phyloP scores from a whole-genome alignment of 2,113 vertebrate species.

The Ondatra zibethicus region DNA sequence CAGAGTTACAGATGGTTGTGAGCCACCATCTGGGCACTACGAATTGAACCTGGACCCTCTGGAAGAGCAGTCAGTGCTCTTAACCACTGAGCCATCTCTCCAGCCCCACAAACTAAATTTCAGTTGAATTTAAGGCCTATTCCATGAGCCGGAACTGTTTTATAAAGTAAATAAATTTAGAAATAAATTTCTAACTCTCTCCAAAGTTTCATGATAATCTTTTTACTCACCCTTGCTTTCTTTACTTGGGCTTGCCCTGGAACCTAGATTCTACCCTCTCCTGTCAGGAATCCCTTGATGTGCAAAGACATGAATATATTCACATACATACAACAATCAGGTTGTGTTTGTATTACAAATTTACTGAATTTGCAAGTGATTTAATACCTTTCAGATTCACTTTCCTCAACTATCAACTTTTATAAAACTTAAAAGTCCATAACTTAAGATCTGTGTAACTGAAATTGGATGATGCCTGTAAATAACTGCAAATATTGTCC shows the following conservation, averaged over 20 bases:
- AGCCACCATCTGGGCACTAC: neutral
- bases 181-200: slow-evolving; percentile 28
- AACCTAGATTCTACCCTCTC: neutral
- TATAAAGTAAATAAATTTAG: slow-evolving; percentile 11
- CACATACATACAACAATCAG: neutral
- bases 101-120: neutral
- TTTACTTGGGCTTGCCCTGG: neutral
- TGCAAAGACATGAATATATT: neutral
- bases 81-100: neutral
- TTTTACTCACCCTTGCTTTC: neutral
- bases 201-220: slow-evolving; percentile 14
- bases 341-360: neutral
- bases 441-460: neutral
- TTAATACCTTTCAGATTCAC: neutral
- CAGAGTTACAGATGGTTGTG: neutral
- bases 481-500: neutral
- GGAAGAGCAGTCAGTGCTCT: neutral
- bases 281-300: slow-evolving; percentile 19
- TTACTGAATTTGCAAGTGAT: neutral
- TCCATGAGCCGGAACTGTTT: neutral
- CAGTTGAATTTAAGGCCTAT: neutral
- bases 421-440: neutral
- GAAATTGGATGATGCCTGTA: neutral
- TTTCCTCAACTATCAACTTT: neutral
- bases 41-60: neutral